These are phyloP conservation scores for Cyanoramphus novaezelandiae DNA, from an alignment of 2,113 vertebrate species.

Conservation along the genomic window DNA sequence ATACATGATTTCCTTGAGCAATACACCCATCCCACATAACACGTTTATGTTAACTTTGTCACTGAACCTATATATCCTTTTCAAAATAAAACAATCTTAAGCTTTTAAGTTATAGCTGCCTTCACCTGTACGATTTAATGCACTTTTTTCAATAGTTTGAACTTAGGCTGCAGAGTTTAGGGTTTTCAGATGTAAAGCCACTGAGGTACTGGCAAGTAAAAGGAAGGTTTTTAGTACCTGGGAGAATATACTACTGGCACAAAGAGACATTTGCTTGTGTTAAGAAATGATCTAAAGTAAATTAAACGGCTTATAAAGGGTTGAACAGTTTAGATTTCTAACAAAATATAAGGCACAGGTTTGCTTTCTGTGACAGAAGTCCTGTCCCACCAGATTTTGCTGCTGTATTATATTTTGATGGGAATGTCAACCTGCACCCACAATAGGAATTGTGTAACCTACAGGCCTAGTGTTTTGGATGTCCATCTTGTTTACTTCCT, in stretches of 20 bases:
- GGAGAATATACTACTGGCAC: background rate
- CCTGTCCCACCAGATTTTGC: background rate
- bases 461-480: background rate
- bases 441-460: background rate
- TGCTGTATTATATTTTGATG: background rate
- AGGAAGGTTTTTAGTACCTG: background rate
- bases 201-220: background rate
- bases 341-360: background rate
- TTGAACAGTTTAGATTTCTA: background rate
- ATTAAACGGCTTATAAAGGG: background rate
- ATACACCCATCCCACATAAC: background rate
- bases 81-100: background rate
- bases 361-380: background rate
- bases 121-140: background rate
- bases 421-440: background rate
- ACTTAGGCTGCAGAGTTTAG: background rate
- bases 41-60: background rate
- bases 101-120: background rate
- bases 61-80: background rate
- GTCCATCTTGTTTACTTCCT: background rate
- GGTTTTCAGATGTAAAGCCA: background rate
- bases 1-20: background rate
- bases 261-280: background rate
- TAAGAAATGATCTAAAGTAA: background rate
- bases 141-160: background rate